A percentile compares a stretch with the other conserved stretches of the same genome.
Evolutionary conservation across 1,140 invertebrate species (phyloP).

Genomic region (Diabrotica virgifera): DNA sequence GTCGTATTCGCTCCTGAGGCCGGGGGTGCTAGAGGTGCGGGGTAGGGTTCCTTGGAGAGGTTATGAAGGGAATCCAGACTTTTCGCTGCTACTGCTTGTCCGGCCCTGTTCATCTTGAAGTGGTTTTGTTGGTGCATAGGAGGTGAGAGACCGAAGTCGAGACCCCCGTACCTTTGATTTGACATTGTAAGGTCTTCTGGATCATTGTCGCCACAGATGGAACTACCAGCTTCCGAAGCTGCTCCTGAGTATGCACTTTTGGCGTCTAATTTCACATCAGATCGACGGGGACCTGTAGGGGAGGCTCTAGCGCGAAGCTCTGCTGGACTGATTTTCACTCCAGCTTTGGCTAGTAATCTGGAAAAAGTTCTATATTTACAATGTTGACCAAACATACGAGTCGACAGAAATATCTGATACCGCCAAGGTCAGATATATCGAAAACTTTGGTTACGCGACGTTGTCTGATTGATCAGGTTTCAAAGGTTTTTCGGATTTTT

Average conservation of each 20-base stretch:
- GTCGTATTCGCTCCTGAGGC: slow-evolving; percentile 50
- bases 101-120: slow-evolving; percentile 46
- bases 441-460: too few species aligned
- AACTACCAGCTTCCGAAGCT: slow-evolving; percentile 65
- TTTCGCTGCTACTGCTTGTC: slow-evolving; percentile 60
- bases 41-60: slow-evolving; percentile 54
- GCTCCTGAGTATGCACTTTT: slow-evolving; percentile 56
- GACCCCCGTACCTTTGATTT: slow-evolving; percentile 49
- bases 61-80: slow-evolving; percentile 56
- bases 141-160: slow-evolving; percentile 52
- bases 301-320: slow-evolving; percentile 77
- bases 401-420: too few species aligned
- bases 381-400: too few species aligned
- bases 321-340: slow-evolving; percentile 80
- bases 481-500: too few species aligned
- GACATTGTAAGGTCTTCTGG: slow-evolving; percentile 75
- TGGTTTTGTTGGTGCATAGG: slow-evolving; percentile 43
- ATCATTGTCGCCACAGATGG: slow-evolving; percentile 71
- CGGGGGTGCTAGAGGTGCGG: slow-evolving; percentile 49
- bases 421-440: too few species aligned
- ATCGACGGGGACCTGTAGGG: slow-evolving; percentile 75
- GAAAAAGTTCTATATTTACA: slow-evolving; percentile 33
- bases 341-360: slow-evolving; percentile 78
- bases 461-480: too few species aligned
- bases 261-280: slow-evolving; percentile 72